Percentiles rank a stretch among this genome's conserved stretches.
phyloP scores from a whole-genome alignment of 2,888 invertebrate species.

The Gasteruption jaculator region DNA sequence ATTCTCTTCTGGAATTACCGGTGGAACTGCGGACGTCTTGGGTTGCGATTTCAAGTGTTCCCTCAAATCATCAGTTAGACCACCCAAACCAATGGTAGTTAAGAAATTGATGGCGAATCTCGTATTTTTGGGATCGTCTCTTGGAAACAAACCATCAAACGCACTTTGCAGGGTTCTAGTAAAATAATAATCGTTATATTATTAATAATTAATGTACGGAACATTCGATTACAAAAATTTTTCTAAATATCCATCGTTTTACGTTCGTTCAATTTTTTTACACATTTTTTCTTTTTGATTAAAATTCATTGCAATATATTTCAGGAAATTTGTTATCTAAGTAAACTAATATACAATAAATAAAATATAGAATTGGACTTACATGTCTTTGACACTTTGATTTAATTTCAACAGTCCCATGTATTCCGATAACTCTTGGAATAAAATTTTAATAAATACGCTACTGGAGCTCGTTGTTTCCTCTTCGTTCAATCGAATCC shows the following conservation, averaged over 20 bases:
- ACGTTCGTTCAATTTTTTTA: too few species aligned
- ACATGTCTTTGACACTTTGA: conserved; percentile 84
- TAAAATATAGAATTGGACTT: too few species aligned
- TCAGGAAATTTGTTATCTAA: too few species aligned
- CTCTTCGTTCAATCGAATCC: conserved; percentile 90
- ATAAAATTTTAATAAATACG: conserved; percentile 96
- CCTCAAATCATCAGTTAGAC: conserved; percentile 88
- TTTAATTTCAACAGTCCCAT: conserved; percentile 93
- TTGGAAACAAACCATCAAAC: conserved; percentile 89
- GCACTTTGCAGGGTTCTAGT: conserved; percentile 77
- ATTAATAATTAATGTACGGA: too few species aligned
- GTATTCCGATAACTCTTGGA: conserved; percentile 93
- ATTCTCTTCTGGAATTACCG: conserved; percentile 23
- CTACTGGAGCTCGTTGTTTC: conserved; percentile 97
- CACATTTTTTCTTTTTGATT: conserved; percentile 1
- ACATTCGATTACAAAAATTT: too few species aligned
- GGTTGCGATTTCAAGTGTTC: conserved; percentile 82
- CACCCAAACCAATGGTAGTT: conserved; percentile 69
- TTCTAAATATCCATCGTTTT: too few species aligned
- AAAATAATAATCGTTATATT: too few species aligned
- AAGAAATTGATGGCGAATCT: conserved; percentile 78
- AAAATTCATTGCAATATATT: not conserved
- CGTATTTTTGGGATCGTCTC: conserved; percentile 94
- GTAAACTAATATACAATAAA: too few species aligned
- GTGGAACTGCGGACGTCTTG: conserved; percentile 47